Evolutionary conservation across 1,140 invertebrate genomes (phyloP), one percentile per base, ranked within the genome.

Genomic region (Formica exsecta): DNA sequence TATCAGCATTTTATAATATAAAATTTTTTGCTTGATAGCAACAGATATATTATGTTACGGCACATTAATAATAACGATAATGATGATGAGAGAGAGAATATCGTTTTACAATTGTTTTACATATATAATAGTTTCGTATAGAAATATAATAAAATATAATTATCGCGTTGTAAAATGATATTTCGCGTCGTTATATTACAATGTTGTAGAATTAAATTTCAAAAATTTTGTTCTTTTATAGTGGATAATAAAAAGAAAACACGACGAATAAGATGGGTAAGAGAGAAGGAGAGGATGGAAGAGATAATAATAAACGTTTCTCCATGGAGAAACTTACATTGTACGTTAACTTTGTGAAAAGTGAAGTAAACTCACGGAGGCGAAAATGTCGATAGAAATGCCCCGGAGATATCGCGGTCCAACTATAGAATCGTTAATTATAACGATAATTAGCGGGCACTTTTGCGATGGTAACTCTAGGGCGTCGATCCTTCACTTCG

Each of bases 321-420:
- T 44, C 74, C 62, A 59, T 73, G 54, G 59, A 29, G 29, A 80
- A 51, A 86, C 85, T 89, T 89, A 76, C 48, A 76, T 71, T 85
- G 3, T 25, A 22, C 62, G 66, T 76, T 73, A 61, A 75, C 57
- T 74, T 57, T 48, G 25, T 19, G 66, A 51, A 22, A 62, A 87
- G 74, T 70, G 64, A 76, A 32, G 57, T 85, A 87, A 87, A 85
- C 71, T 71, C 41, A 11, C 51, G 19, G 29, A 36, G 57, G 61
- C 54, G 73, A 89, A 89, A 89, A 89, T 84, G 87, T 86, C 87
- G 77, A 86, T 89, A 65, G 87, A 71, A 86, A 89, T 68, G 65
- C 87, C 83, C 88, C 32, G 36, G 74, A 86, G 83, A 86, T 89
- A 81, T 64, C 68, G 79, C 68, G 87, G 79, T 89, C 70, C 74